These are phyloP conservation scores for Balearica regulorum DNA, from an alignment of 2,797 vertebrate genomes.

Conservation along the genomic window DNA sequence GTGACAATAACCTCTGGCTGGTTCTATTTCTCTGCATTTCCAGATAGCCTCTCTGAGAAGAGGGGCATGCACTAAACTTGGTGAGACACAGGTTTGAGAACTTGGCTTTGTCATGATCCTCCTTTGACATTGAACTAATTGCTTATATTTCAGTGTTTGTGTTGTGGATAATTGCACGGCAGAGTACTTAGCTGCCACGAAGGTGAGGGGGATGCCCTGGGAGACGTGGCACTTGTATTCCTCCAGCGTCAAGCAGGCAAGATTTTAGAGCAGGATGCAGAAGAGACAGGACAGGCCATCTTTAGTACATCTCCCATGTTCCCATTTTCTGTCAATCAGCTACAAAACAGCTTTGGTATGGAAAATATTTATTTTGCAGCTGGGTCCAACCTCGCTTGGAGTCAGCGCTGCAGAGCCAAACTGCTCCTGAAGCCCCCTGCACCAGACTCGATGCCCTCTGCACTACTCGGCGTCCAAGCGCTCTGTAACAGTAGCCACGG, in stretches of 20 bases:
- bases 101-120: not conserved
- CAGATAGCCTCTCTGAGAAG: not conserved
- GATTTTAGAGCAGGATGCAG: not conserved
- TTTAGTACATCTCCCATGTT: too few species aligned
- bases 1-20: not conserved
- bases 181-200: not conserved
- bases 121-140: not conserved
- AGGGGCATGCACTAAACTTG: not conserved
- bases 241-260: rapidly evolving
- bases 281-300: not conserved
- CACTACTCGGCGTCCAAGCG: too few species aligned
- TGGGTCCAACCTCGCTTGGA: not conserved
- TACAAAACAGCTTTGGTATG: not conserved
- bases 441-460: not conserved
- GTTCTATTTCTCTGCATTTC: not conserved
- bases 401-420: not conserved
- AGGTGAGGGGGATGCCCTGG: not conserved
- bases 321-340: not conserved
- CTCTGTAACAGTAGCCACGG: rapidly evolving
- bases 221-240: not conserved
- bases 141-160: not conserved
- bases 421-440: not conserved
- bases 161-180: not conserved
- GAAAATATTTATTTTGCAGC: not conserved
- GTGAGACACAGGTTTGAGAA: not conserved